A percentile compares a stretch with the other conserved stretches of the same genome.
phyloP scores from a whole-genome alignment of 2,113 vertebrate genomes.

The Cyrtonyx montezumae region DNA sequence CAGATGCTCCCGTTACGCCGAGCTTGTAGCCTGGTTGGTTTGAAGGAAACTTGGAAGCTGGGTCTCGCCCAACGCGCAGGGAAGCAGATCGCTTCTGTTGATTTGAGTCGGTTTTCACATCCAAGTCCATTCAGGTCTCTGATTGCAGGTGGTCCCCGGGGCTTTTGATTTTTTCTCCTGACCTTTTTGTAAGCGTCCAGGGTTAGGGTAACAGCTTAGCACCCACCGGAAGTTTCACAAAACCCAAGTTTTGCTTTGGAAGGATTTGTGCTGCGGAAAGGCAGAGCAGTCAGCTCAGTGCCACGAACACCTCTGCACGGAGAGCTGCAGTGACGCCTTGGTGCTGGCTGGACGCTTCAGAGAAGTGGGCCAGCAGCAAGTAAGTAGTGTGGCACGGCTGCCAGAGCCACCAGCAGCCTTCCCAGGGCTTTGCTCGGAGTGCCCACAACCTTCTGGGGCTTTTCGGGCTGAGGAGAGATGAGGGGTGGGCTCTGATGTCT shows the following conservation, averaged over 20 bases:
- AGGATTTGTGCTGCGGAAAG: background rate
- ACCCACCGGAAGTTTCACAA: background rate
- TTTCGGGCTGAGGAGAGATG: background rate
- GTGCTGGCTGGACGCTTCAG: background rate
- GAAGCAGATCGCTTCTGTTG: conserved; percentile 28
- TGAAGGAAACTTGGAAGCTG: conserved; percentile 63
- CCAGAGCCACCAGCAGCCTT: background rate
- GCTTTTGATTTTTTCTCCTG: background rate
- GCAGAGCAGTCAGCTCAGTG: background rate
- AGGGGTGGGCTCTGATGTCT: background rate
- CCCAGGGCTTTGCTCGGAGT: background rate
- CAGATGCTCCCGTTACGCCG: conserved; percentile 56
- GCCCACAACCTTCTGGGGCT: background rate
- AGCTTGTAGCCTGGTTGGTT: conserved; percentile 57
- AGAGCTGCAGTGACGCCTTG: background rate
- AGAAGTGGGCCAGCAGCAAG: background rate
- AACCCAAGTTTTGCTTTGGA: background rate
- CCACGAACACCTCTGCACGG: background rate
- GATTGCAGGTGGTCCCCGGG: conserved; percentile 28
- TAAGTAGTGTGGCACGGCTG: background rate
- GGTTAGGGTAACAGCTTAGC: background rate
- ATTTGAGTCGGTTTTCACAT: background rate
- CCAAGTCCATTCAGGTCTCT: conserved; percentile 50
- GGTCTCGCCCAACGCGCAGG: conserved; percentile 30
- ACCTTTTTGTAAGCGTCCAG: conserved; percentile 11